Evolutionary conservation across 2,797 vertebrate species (phyloP).

Genomic region (Enteromius argenteus): DNA sequence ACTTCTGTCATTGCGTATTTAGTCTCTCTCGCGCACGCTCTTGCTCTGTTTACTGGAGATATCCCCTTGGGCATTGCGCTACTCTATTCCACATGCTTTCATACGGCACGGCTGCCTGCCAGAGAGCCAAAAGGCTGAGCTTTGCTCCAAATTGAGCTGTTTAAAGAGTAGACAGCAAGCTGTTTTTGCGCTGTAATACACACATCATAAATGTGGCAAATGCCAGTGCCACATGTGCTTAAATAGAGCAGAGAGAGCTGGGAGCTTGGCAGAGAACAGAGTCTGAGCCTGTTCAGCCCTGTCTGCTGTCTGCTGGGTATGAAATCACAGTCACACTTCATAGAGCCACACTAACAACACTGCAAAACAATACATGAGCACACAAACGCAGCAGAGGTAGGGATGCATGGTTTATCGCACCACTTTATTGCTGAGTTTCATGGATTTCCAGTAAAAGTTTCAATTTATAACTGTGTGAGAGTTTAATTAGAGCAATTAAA

Average conservation of each 20-base stretch:
- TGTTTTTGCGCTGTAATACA: conserved; percentile 65
- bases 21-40: conserved; percentile 52
- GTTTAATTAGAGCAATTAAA: conserved; percentile 4
- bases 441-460: conserved; percentile 19
- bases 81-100: conserved; percentile 62
- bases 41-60: conserved; percentile 68
- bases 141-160: conserved; percentile 62
- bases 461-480: not conserved
- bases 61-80: conserved; percentile 66
- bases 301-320: conserved; percentile 55
- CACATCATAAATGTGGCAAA: conserved; percentile 60
- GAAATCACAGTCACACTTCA: conserved; percentile 43
- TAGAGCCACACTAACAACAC: conserved; percentile 33
- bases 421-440: conserved; percentile 10
- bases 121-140: conserved; percentile 60
- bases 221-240: conserved; percentile 60
- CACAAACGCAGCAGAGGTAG: not conserved
- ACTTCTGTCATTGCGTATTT: conserved; percentile 60
- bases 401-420: conserved; percentile 8
- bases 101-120: conserved; percentile 58
- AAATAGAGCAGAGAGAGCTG: conserved; percentile 52
- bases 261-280: conserved; percentile 61
- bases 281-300: conserved; percentile 53
- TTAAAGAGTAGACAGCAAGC: conserved; percentile 63
- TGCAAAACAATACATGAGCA: conserved; percentile 26